Conservation (phyloP, 1,140 invertebrate genomes). For the Radopholus similis region DNA sequence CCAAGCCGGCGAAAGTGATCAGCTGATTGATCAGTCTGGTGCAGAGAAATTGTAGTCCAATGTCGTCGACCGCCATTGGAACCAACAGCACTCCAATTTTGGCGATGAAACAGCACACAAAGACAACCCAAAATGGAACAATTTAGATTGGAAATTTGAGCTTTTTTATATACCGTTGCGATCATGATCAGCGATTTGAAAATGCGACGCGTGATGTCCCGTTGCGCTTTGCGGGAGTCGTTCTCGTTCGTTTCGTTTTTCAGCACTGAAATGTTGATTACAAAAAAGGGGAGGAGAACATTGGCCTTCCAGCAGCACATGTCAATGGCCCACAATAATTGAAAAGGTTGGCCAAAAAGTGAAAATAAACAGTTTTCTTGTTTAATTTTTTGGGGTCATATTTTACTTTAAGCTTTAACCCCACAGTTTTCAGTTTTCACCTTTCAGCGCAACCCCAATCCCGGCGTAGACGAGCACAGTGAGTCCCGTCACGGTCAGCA, state of each 20-base stretch:
- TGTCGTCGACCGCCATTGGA: not conserved
- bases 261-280: not conserved
- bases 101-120: not conserved
- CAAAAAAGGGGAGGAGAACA: not conserved
- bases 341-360: too few relatives aligned
- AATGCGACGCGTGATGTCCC: not conserved
- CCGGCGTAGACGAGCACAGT: not conserved
- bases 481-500: not conserved
- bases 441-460: not conserved
- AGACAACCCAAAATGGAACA: too few relatives aligned
- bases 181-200: not conserved
- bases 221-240: not conserved
- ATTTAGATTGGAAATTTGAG: too few relatives aligned
- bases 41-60: not conserved
- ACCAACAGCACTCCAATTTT: not conserved
- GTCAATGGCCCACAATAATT: too few relatives aligned
- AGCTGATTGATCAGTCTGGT: not conserved
- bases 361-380: too few relatives aligned
- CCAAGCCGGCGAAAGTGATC: constrained; percentile 4
- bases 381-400: too few relatives aligned
- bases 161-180: too few relatives aligned
- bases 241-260: not conserved
- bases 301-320: too few relatives aligned
- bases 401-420: too few relatives aligned
- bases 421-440: too few relatives aligned